Conservation (phyloP, 2,888 invertebrate genomes). For the Caenorhabditis sinica region DNA sequence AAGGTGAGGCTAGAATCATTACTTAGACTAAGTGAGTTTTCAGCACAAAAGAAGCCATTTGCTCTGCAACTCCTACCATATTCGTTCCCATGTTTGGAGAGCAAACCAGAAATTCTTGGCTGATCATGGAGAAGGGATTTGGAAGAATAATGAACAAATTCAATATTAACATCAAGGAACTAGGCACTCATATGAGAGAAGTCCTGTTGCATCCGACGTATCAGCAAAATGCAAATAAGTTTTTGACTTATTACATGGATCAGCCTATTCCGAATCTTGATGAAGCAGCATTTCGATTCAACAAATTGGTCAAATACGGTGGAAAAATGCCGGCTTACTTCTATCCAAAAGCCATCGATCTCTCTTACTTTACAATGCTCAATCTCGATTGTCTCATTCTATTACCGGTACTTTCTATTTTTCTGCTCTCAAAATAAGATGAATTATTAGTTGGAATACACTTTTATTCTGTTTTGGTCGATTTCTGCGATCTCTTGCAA, state of each 20-base stretch:
- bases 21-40: neutral
- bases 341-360: slow-evolving; percentile 50
- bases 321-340: slow-evolving; percentile 56
- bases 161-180: slow-evolving; percentile 19
- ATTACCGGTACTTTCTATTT: slow-evolving; percentile 13
- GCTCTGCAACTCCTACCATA: slow-evolving; percentile 52
- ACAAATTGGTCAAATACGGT: slow-evolving; percentile 44
- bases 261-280: slow-evolving; percentile 54
- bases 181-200: slow-evolving; percentile 32
- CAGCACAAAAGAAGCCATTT: slow-evolving; percentile 58
- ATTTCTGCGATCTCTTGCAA: too few species aligned
- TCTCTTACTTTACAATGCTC: slow-evolving; percentile 32
- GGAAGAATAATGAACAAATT: slow-evolving; percentile 51
- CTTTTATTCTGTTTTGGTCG: too few species aligned
- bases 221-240: slow-evolving; percentile 53
- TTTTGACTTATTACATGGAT: slow-evolving; percentile 52
- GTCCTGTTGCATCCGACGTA: slow-evolving; percentile 43
- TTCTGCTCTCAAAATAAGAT: slow-evolving; percentile 18
- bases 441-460: neutral
- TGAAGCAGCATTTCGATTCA: slow-evolving; percentile 60
- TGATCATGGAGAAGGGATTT: slow-evolving; percentile 51
- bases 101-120: slow-evolving; percentile 57
- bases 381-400: slow-evolving; percentile 44
- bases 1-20: slow-evolving; percentile 31
- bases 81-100: slow-evolving; percentile 60